A percentile compares a stretch with the other conserved stretches of the same genome.
Conservation (phyloP, 2,113 vertebrate species). For the Plotosus lineatus region DNA sequence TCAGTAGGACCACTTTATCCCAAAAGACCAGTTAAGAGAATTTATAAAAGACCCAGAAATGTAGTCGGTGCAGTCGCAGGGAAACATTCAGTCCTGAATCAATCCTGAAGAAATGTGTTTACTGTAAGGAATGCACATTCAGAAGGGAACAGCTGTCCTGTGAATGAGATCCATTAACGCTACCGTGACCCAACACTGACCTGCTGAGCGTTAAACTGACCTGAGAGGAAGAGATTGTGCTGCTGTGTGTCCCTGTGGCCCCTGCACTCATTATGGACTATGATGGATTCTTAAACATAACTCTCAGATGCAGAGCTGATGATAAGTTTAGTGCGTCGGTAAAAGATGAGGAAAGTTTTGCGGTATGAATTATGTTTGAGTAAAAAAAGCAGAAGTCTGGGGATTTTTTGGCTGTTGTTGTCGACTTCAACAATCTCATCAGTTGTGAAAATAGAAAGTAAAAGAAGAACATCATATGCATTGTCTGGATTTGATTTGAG, state of each 20-base stretch:
- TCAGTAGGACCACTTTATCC: not conserved
- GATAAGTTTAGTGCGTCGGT: not conserved
- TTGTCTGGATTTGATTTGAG: not conserved
- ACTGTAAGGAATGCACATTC: slow-evolving; percentile 11
- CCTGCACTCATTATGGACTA: slow-evolving; percentile 46
- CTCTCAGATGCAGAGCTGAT: not conserved
- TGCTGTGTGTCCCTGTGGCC: slow-evolving; percentile 49
- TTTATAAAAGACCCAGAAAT: not conserved
- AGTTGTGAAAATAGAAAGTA: slow-evolving; percentile 8
- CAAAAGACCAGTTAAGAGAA: not conserved
- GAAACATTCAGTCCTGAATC: not conserved
- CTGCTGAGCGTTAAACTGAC: slow-evolving; percentile 50
- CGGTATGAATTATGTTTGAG: not conserved
- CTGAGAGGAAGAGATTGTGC: slow-evolving; percentile 12
- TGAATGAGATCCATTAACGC: slow-evolving; percentile 20
- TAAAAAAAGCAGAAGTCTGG: no score
- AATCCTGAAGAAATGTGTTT: slow-evolving; percentile 29
- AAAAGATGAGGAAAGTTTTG: not conserved
- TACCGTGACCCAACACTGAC: not conserved
- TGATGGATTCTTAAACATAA: not conserved
- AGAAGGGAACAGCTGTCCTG: not conserved
- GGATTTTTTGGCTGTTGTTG: no score
- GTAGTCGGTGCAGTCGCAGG: not conserved
- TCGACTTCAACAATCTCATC: not conserved
- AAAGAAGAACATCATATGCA: not conserved